These are phyloP conservation scores for Enteromius mattozi DNA, from an alignment of 2,797 vertebrate genomes.

Conservation along the genomic window DNA sequence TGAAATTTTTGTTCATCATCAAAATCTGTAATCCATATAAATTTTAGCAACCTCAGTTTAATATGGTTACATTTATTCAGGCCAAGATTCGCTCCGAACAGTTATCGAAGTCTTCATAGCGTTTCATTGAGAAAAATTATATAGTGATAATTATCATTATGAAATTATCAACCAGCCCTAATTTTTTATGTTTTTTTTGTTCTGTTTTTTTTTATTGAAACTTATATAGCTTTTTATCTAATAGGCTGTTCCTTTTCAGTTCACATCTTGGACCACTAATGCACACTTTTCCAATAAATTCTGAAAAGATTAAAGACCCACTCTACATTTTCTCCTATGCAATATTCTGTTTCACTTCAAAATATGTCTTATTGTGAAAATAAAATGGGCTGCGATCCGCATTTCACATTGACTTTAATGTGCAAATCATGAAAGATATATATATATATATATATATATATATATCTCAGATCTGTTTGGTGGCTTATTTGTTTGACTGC, in stretches of 20 bases:
- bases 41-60: no score
- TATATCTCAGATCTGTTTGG: not conserved
- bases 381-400: not conserved
- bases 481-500: constrained; percentile 8
- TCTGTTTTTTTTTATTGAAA: not conserved
- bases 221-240: not conserved
- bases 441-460: no score
- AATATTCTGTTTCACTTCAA: not conserved
- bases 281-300: not conserved
- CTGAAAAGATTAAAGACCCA: not conserved
- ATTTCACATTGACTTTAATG: not conserved
- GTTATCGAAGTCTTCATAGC: no score
- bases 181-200: no score
- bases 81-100: no score
- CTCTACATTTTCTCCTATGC: not conserved
- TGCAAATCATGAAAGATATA: not conserved
- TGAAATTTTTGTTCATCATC: no score
- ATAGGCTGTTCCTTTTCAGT: not conserved
- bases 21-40: no score
- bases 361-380: not conserved
- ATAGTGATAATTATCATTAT: no score
- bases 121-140: no score
- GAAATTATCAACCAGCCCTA: no score
- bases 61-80: no score
- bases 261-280: not conserved